Conservation (phyloP, 2,888 invertebrate genomes). For the Hirtodrosophila histrioides region DNA sequence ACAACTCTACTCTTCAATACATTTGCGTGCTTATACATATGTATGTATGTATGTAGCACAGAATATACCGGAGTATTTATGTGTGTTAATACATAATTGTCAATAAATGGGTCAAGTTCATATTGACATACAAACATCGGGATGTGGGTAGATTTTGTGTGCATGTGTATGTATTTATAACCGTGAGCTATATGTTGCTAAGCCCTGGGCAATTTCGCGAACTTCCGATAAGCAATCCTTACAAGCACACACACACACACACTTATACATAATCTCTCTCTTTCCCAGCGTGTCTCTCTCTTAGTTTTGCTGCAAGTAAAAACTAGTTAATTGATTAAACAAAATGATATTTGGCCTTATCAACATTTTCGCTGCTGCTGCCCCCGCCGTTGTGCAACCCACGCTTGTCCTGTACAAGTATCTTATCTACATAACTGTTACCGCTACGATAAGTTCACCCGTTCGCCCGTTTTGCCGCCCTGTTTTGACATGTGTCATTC, state of each 20-base stretch:
- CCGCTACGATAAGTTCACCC: slow-evolving; percentile 37
- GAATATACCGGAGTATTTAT: too few relatives aligned
- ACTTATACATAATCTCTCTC: too few relatives aligned
- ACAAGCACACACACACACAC: slow-evolving; percentile 9
- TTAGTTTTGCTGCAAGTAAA: not conserved
- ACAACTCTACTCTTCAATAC: too few relatives aligned
- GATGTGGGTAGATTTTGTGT: too few relatives aligned
- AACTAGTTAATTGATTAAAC: slow-evolving; percentile 48
- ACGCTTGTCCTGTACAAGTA: slow-evolving; percentile 36
- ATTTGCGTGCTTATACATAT: too few relatives aligned
- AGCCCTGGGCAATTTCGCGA: too few relatives aligned
- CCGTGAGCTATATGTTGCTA: too few relatives aligned
- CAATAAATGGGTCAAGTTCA: slow-evolving; percentile 36
- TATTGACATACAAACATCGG: too few relatives aligned
- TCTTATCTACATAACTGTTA: slow-evolving; percentile 40
- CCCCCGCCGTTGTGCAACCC: slow-evolving; percentile 29
- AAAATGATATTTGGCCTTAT: slow-evolving; percentile 48
- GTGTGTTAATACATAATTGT: too few relatives aligned
- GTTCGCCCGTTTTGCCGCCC: not conserved
- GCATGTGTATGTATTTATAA: too few relatives aligned
- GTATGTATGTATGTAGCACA: too few relatives aligned
- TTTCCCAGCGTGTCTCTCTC: not conserved
- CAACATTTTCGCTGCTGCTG: slow-evolving; percentile 28
- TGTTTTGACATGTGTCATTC: slow-evolving; percentile 32
- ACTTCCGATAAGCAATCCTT: slow-evolving; percentile 3